These are phyloP conservation scores for Drosophila erecta DNA, from an alignment of 1,140 invertebrate genomes.

Conservation along the genomic window DNA sequence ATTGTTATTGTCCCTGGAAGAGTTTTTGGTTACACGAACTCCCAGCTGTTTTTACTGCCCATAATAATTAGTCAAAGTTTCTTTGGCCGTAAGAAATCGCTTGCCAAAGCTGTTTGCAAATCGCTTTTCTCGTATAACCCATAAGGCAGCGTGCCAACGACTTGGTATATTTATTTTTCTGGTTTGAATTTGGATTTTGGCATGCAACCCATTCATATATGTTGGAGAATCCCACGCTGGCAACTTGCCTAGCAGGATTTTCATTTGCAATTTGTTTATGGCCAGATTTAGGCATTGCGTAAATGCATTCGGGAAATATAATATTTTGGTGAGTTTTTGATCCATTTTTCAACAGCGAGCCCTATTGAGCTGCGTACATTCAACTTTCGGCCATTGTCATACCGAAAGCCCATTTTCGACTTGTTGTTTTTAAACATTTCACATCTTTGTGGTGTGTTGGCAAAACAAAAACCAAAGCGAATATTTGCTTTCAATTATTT, in stretches of 20 bases:
- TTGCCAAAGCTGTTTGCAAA: constrained; percentile 26
- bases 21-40: constrained; percentile 56
- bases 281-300: constrained; percentile 62
- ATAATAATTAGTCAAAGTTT: constrained; percentile 30
- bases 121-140: constrained; percentile 37
- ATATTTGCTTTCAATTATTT: constrained; percentile 64
- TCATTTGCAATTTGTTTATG: constrained; percentile 43
- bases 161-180: constrained; percentile 62
- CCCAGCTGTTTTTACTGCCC: constrained; percentile 31
- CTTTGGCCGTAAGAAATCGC: background rate
- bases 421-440: constrained; percentile 15
- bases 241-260: constrained; percentile 44
- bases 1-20: constrained; percentile 30
- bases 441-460: constrained; percentile 1
- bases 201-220: constrained; percentile 33
- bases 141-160: constrained; percentile 38
- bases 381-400: constrained; percentile 30
- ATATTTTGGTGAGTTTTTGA: constrained; percentile 32
- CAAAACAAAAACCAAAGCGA: constrained; percentile 26
- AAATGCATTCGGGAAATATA: constrained; percentile 49
- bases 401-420: background rate
- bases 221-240: constrained; percentile 68
- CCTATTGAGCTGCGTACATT: constrained; percentile 16
- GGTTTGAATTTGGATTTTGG: constrained; percentile 50
- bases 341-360: constrained; percentile 14